phyloP scores from a whole-genome alignment of 1,140 invertebrate species.

The Trialeurodes vaporariorum region DNA sequence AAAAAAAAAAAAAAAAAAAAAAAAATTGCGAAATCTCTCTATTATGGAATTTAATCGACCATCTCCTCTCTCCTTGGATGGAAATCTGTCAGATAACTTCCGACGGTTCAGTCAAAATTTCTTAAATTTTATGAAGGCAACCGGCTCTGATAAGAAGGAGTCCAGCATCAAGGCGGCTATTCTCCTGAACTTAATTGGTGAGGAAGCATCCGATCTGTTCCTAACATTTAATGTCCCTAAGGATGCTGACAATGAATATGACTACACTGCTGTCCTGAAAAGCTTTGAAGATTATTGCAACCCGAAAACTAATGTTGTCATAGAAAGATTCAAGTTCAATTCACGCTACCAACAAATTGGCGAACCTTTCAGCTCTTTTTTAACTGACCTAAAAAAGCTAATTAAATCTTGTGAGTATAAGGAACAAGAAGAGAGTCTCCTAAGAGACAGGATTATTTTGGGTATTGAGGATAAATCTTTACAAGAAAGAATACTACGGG shows the following conservation, averaged over 20 bases:
- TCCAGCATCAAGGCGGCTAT: too few relatives aligned
- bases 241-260: neutral
- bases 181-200: neutral
- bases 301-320: constrained; percentile 13
- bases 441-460: constrained; percentile 5
- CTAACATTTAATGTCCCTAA: constrained; percentile 1
- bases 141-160: too few relatives aligned
- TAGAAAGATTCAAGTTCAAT: constrained; percentile 9
- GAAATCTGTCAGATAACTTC: too few relatives aligned
- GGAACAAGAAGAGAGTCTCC: constrained; percentile 8
- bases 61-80: too few relatives aligned
- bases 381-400: neutral
- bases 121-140: too few relatives aligned
- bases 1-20: too few relatives aligned
- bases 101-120: too few relatives aligned
- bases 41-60: too few relatives aligned
- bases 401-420: constrained; percentile 6
- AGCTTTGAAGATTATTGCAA: constrained; percentile 2
- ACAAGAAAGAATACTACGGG: constrained; percentile 3
- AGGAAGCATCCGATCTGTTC: constrained; percentile 5
- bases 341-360: constrained; percentile 1
- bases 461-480: neutral
- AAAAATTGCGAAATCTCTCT: too few relatives aligned
- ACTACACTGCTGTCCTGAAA: constrained; percentile 6
- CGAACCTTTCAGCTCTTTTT: constrained; percentile 6